Evolutionary conservation across 2,113 vertebrate species (phyloP), one percentile per base, ranked within the genome.

Genomic region (Nematolebias whitei): DNA sequence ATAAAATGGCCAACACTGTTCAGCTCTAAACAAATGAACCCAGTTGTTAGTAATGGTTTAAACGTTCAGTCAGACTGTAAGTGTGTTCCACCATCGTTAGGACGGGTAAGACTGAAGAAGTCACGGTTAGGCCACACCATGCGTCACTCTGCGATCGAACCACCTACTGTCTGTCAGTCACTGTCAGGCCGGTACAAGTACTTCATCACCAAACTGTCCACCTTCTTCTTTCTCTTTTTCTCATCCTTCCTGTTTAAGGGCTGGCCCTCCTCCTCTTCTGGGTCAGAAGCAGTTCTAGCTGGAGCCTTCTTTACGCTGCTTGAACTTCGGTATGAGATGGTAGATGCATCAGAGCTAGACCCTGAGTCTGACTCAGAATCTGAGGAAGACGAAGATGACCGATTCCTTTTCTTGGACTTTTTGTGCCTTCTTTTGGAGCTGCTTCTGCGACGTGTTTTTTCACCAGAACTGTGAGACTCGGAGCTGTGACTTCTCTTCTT

Each of bases 201-300:
- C 80, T 98, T 98, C 97, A 99, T 98, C 96, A 99, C 93, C 85
- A 99, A 81, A 84, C 83, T 98, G 91, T 99, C 95, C 65, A 98
- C 95, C 71, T 94, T 93, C 85, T 98, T 98, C 85, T 94, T 98
- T 50, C 92, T 93, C 73, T 95, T 92, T 88, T 97, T 98, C 41
- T 96, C 93, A 13, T 94, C 90, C 79, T 96, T 98, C 82, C 91
- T 95, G 23, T 77, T 86, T 4, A 56, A 50, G 23, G 84, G 59
- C 2, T 63, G 76, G 15, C 91, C 90, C 0, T 11, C 55, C 6
- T 91, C 91, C 23, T 61, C 13, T 2, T 91, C 91, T 0, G 59
- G 83, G 14, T 77, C 77, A 0, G 80, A 74, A 5, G 48, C 55
- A 14, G 50, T 85, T 38, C 68, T 85, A 71, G 68, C 61, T 0